phyloP scores from a whole-genome alignment of 2,113 vertebrate genomes.

The Pogonocichla stellata region DNA sequence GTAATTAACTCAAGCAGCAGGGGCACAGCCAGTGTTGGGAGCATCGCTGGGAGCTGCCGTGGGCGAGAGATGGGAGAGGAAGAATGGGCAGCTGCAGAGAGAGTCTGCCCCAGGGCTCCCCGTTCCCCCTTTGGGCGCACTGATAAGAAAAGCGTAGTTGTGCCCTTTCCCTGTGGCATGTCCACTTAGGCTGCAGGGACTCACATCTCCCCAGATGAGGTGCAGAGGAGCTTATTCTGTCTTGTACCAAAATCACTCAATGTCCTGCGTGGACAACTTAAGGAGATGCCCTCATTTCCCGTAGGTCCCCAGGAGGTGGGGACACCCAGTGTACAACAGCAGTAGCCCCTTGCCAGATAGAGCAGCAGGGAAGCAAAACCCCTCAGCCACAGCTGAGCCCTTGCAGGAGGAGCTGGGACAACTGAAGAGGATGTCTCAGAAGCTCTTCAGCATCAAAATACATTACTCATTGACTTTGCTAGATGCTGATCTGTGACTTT shows the following conservation, averaged over 20 bases:
- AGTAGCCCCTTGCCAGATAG: neutral
- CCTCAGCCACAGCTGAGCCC: neutral
- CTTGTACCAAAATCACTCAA: fast-evolving
- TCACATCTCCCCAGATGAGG: neutral
- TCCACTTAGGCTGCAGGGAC: neutral
- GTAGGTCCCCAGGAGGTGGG: neutral
- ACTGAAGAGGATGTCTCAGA: neutral
- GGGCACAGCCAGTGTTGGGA: slow-evolving; percentile 51
- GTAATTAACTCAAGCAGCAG: slow-evolving; percentile 81
- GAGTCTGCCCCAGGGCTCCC: neutral
- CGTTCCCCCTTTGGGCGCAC: fast-evolving
- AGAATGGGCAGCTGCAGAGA: neutral
- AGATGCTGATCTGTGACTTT: neutral
- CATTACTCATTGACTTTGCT: neutral
- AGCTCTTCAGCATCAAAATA: neutral
- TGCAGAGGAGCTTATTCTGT: neutral
- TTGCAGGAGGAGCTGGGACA: neutral
- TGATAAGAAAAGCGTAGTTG: fast-evolving
- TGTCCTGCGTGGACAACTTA: neutral
- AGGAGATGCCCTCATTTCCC: fast-evolving
- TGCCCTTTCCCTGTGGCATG: neutral
- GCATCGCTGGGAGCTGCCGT: slow-evolving; percentile 1
- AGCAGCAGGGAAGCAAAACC: fast-evolving
- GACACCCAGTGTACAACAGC: neutral
- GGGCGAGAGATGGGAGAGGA: slow-evolving; percentile 20